Evolutionary conservation across 2,888 invertebrate genomes (phyloP), one percentile per base, ranked within the genome.

Genomic region (Cinara cedri): DNA sequence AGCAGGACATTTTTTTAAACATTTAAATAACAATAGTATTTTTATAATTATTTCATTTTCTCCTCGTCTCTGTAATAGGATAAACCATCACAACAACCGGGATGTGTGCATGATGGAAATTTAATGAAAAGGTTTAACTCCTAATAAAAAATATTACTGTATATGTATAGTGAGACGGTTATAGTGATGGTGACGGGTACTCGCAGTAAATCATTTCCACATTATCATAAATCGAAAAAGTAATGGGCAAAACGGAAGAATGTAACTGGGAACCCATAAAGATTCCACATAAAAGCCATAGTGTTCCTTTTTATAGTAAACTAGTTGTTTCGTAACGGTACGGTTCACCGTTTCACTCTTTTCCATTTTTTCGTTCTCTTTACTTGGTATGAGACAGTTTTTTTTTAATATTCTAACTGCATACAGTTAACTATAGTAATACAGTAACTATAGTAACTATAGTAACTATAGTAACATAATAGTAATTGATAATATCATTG

Each of bases 151-250:
- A 66, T 34, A 34, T 34, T 57, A 76, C 55, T 57, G 42, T 13
- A 3, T 10, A 16, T 51, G n/a, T 54, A 54, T 19, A 54, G 42
- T n/a, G n/a, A 65, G 42, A 66, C 44, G 63, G 75, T 75, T 66
- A 70, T 13, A 66, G 68, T 66, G 68, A 78, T 78, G 76, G 60
- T 78, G 76, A 57, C 68, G 76, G 76, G 68, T 68, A 68, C 66
- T 78, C 24, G 76, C 68, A 46, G 68, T 78, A 78, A 78, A 78
- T 78, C 68, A 78, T 78, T 68, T 78, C 34, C 57, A 68, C 76
- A 78, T 78, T 78, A 78, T 49, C 76, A 78, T 78, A 78, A 78
- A 78, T 78, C 76, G 76, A 68, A 78, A 66, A 68, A 74, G 74
- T 74, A 63, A 51, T 21, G 62, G 63, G 24, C 3, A 34, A 19